Conservation (phyloP, 2,113 vertebrate species). For the Lepisosteus oculatus region DNA sequence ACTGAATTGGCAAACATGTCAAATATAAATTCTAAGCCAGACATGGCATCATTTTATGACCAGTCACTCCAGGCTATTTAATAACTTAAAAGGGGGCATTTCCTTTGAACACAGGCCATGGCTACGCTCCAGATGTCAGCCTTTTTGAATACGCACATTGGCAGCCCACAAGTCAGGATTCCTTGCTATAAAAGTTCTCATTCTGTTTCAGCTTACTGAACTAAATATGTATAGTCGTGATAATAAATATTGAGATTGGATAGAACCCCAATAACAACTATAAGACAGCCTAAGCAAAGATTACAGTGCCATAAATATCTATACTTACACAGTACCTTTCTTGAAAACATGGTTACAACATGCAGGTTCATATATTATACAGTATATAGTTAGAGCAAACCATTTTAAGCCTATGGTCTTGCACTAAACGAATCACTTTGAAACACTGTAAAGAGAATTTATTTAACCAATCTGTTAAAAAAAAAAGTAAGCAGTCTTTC, state of each 20-base stretch:
- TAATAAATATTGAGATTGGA: constrained; percentile 5
- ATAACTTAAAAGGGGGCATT: constrained; percentile 3
- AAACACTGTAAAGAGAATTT: too few species aligned
- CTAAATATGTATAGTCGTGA: background rate
- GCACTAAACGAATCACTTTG: too few species aligned
- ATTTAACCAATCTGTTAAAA: too few species aligned
- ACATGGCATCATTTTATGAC: constrained; percentile 23
- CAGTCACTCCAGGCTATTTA: constrained; percentile 16
- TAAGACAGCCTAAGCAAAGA: background rate
- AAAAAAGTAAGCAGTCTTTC: too few species aligned
- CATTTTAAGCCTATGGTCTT: too few species aligned
- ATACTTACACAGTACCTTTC: background rate
- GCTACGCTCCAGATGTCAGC: background rate
- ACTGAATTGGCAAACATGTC: background rate
- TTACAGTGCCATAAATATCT: background rate
- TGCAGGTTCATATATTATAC: too few species aligned
- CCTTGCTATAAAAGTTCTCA: background rate
- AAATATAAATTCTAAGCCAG: constrained; percentile 27
- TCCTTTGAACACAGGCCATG: constrained; percentile 10
- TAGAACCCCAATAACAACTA: too few species aligned
- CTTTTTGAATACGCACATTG: background rate
- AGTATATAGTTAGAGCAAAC: too few species aligned
- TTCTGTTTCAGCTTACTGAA: background rate
- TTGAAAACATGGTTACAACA: too few species aligned
- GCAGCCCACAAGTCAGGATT: background rate